These are phyloP conservation scores for Pelagia noctiluca DNA, from an alignment of 30 jellyfish, hydroid and myxozoan species.

Conservation along the genomic window DNA sequence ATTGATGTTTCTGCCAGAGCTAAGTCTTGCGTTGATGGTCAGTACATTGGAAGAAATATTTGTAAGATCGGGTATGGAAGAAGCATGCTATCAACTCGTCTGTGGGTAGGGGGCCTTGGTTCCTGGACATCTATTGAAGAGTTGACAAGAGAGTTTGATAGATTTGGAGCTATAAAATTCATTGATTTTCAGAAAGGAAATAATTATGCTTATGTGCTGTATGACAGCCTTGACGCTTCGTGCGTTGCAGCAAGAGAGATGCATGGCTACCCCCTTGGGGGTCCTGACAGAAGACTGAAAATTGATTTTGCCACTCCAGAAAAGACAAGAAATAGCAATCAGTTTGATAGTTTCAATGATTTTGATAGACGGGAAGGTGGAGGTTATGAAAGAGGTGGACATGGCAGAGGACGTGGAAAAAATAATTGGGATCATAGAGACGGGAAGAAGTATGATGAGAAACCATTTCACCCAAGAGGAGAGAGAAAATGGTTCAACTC, in stretches of 20 bases:
- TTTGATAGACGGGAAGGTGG: conserved; percentile 77
- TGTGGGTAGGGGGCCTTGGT: conserved; percentile 99
- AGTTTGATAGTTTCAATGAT: conserved; percentile 69
- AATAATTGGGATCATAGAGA: conserved; percentile 62
- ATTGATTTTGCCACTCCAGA: conserved; percentile 96
- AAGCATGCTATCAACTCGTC: conserved; percentile 88
- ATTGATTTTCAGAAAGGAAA: conserved; percentile 86
- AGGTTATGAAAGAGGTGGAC: conserved; percentile 33
- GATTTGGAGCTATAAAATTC: conserved; percentile 95
- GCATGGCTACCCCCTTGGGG: conserved; percentile 98
- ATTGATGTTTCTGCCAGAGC: conserved; percentile 96
- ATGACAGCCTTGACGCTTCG: conserved; percentile 97
- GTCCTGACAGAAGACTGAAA: conserved; percentile 85
- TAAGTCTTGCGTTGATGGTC: conserved; percentile 80
- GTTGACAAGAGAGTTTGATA: conserved; percentile 95
- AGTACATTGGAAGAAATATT: conserved; percentile 81
- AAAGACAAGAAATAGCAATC: conserved; percentile 54
- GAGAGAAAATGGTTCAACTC: conserved; percentile 70
- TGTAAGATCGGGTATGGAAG: conserved; percentile 97
- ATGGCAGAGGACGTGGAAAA: conserved; percentile 74
- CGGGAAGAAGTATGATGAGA: conserved; percentile 59
- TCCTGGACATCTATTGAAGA: conserved; percentile 92
- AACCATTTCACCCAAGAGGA: conserved; percentile 53
- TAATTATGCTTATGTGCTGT: conserved; percentile 83
- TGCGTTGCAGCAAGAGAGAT: conserved; percentile 97